A percentile compares a stretch with the other conserved stretches of the same genome.
Conservation (phyloP, 2,113 vertebrate genomes). For the Aviceda subcristata region DNA sequence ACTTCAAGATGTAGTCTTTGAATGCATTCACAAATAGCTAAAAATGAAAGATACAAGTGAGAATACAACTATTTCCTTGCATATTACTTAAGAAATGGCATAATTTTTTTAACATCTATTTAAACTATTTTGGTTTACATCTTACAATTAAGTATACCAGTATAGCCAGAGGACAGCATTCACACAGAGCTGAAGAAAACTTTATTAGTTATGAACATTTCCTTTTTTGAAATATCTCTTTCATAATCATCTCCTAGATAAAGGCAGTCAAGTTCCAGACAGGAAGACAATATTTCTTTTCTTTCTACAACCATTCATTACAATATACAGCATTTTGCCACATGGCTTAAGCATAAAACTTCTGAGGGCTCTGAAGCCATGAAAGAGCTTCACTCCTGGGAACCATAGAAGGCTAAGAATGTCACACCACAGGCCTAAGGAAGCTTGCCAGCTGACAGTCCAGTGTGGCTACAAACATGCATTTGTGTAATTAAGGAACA, state of each 20-base stretch:
- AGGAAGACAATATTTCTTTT: background rate
- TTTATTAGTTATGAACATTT: background rate
- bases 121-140: background rate
- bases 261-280: background rate
- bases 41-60: background rate
- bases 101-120: background rate
- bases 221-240: background rate
- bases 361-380: background rate
- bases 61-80: background rate
- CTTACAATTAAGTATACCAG: background rate
- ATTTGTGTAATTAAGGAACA: background rate
- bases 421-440: background rate
- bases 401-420: background rate
- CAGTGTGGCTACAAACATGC: background rate
- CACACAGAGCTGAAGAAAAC: background rate
- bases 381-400: background rate
- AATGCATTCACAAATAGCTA: background rate
- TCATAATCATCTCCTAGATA: background rate
- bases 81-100: background rate
- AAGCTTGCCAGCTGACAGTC: background rate
- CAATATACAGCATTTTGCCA: background rate
- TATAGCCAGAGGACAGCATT: background rate
- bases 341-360: background rate
- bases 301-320: background rate
- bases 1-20: background rate